Evolutionary conservation across 2,888 invertebrate genomes (phyloP), one percentile per base, ranked within the genome.

Genomic region (Palloptera scutellata): DNA sequence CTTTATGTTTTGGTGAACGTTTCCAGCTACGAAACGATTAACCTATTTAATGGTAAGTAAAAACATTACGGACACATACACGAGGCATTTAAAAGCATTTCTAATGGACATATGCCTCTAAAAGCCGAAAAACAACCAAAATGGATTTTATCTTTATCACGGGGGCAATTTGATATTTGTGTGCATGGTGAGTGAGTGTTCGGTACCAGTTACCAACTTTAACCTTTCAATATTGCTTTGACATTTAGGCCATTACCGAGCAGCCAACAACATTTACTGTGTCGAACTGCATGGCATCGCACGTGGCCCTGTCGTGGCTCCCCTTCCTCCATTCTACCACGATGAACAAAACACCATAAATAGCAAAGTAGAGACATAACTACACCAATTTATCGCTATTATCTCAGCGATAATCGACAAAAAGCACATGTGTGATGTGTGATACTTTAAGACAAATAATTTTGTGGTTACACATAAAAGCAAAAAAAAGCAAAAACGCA

Each of bases 51-150:
- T 17, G 45, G 43, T 19, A 45, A 19, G 19, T 51, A 40, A 43
- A 61, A 17, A 42, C 48, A 15, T 15, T 9, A 48, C 48, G 48
- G n/a, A 13, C 5, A 13, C 1, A 19, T 48, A 55, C 68, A 68
- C 67, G 64, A 45, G 61, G 60, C 52, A 19, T 55, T 20, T 64
- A 68, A 68, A 68, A 67, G 64, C 55, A 41, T 64, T 68, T 68
- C 42, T 17, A 19, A 10, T 48, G n/a, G 2, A 30, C 30, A 30
- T 30, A 30, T 30, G 52, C 58, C 59, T 58, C 58, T 64, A 64
- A 30, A 51, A 40, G 15, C 1, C 42, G 11, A 30, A 30, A 30
- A 30, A 30, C 30, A 30, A 30, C 30, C 30, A 30, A 30, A 30
- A 30, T 4, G 30, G 30, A 30, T 30, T 30, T 30, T 30, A 53